These are phyloP conservation scores for Oxyura jamaicensis DNA, from an alignment of 2,113 vertebrate species.

Conservation along the genomic window DNA sequence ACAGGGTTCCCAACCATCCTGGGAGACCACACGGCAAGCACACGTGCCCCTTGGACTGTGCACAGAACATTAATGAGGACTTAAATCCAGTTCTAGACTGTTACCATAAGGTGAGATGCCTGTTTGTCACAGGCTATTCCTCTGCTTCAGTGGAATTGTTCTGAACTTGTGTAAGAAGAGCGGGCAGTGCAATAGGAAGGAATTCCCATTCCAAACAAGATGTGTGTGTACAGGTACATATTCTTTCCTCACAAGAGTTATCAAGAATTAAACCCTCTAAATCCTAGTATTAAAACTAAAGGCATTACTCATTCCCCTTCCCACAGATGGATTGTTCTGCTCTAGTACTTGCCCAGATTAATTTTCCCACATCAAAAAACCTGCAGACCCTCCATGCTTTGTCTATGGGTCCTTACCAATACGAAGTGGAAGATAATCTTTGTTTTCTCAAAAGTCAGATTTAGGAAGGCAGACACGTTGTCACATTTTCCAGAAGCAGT, in stretches of 20 bases:
- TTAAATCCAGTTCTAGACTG: not conserved
- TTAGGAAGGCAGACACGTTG: slow-evolving; percentile 66
- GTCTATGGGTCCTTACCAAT: slow-evolving; percentile 74
- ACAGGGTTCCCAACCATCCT: not conserved
- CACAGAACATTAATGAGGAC: not conserved
- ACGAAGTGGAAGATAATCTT: slow-evolving; percentile 75
- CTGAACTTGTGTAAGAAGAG: not conserved
- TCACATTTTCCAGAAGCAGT: slow-evolving; percentile 74
- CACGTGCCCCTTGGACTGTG: not conserved
- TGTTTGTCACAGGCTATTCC: not conserved
- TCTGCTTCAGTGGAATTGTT: not conserved
- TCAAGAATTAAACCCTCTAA: not conserved
- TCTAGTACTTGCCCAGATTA: not conserved
- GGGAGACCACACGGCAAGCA: not conserved
- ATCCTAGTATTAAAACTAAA: not conserved
- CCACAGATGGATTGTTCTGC: not conserved
- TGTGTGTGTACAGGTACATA: not conserved
- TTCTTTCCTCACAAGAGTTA: not conserved
- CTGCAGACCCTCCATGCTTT: rapidly evolving
- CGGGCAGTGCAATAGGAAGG: not conserved
- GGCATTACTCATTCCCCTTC: not conserved
- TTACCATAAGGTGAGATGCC: not conserved
- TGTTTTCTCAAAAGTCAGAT: slow-evolving; percentile 60
- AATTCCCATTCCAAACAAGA: not conserved
- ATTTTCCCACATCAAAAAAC: not conserved